A percentile compares a stretch with the other conserved stretches of the same genome.
Evolutionary conservation across 2,888 invertebrate species (phyloP).

Genomic region (Hybos culiciformis): DNA sequence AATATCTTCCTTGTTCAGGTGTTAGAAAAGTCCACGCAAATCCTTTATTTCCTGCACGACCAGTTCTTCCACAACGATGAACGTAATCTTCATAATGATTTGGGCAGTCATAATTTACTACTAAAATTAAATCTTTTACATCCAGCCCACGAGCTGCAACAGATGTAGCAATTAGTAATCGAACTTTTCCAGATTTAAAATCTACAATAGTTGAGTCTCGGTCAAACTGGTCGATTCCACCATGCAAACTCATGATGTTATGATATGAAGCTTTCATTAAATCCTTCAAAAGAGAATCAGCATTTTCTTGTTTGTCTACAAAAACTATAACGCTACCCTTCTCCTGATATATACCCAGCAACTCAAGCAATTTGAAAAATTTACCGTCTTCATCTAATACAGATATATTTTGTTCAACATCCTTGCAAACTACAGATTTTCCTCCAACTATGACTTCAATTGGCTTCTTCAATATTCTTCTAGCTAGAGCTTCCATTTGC

Average conservation of each 20-base stretch:
- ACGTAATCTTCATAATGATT: conserved; percentile 99
- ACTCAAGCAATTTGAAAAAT: conserved; percentile 89
- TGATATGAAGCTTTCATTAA: conserved; percentile 93
- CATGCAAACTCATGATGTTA: conserved; percentile 94
- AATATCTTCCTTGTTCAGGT: conserved; percentile 83
- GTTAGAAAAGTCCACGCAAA: conserved; percentile 95
- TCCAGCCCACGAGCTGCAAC: conserved; percentile 98
- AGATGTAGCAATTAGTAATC: conserved; percentile 89
- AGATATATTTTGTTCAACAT: conserved; percentile 90
- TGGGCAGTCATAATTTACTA: conserved; percentile 98
- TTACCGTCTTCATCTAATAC: conserved; percentile 93
- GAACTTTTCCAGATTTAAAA: conserved; percentile 90
- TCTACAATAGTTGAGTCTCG: conserved; percentile 94
- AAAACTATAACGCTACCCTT: conserved; percentile 91
- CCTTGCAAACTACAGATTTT: conserved; percentile 91
- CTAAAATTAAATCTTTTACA: conserved; percentile 92
- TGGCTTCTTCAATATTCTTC: conserved; percentile 84
- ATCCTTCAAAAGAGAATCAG: conserved; percentile 83
- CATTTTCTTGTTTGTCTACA: conserved; percentile 97
- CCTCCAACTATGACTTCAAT: conserved; percentile 97
- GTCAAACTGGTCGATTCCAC: conserved; percentile 99
- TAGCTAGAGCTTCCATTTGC: conserved; percentile 96
- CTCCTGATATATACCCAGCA: conserved; percentile 87
- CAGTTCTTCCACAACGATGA: conserved; percentile 81
- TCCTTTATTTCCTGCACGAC: conserved; percentile 90